phyloP scores from a whole-genome alignment of 2,888 invertebrate genomes.

The Trachelus iudaicus region DNA sequence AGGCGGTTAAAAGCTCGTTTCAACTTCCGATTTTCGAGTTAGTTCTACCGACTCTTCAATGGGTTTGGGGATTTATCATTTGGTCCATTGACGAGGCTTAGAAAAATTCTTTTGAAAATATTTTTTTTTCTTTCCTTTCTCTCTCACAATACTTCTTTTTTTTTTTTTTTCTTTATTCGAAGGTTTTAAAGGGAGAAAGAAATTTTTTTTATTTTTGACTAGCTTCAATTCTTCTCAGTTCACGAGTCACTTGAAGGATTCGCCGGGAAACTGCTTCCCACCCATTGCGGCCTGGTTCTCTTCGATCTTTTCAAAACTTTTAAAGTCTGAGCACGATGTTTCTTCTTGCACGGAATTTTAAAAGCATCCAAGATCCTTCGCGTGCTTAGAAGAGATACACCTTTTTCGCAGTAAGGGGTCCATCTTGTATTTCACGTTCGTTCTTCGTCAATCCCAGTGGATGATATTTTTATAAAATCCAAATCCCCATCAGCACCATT shows the following conservation, averaged over 20 bases:
- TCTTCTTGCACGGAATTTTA: conserved; percentile 9
- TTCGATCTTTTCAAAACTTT: background rate
- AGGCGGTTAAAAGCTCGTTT: conserved; percentile 50
- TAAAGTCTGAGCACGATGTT: conserved; percentile 11
- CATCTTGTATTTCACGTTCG: background rate
- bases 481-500: background rate
- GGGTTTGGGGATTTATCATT: background rate
- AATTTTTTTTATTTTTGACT: background rate
- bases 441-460: background rate
- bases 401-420: background rate
- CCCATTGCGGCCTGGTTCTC: background rate
- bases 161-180: too few species aligned
- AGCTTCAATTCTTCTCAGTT: background rate
- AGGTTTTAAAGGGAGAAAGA: too few species aligned
- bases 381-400: background rate
- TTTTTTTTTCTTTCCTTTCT: background rate
- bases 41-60: background rate
- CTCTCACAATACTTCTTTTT: background rate
- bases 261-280: background rate
- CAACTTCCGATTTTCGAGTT: conserved; percentile 35
- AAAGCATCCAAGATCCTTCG: background rate
- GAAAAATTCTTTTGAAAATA: background rate
- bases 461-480: background rate
- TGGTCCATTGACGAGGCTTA: background rate
- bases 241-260: background rate